Conservation (phyloP, 2,113 vertebrate genomes). For the Pollimyrus isidori region DNA sequence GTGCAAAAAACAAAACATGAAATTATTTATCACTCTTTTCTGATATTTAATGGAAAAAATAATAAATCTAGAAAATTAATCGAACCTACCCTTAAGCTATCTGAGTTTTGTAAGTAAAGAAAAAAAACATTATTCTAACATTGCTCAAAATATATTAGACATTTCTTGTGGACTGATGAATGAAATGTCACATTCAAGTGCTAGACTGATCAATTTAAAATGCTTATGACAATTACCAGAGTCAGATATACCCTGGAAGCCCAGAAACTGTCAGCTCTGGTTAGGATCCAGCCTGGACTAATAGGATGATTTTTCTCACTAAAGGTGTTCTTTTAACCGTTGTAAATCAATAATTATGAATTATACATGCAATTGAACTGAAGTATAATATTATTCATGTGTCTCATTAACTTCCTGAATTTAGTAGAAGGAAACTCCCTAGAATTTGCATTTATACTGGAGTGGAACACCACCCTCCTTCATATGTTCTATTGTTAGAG, state of each 20-base stretch:
- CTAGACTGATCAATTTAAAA: constrained; percentile 87
- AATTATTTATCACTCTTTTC: background rate
- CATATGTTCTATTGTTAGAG: constrained; percentile 23
- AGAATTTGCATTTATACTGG: constrained; percentile 55
- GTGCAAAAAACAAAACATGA: background rate
- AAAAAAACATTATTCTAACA: constrained; percentile 63
- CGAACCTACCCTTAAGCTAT: constrained; percentile 73
- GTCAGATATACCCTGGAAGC: constrained; percentile 70
- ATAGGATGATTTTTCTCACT: constrained; percentile 94
- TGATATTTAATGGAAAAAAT: constrained; percentile 25
- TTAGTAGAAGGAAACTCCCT: constrained; percentile 64
- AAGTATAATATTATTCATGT: constrained; percentile 96
- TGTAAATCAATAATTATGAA: constrained; percentile 96
- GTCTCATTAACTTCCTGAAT: constrained; percentile 87
- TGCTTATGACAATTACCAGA: constrained; percentile 93
- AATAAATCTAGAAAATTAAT: constrained; percentile 53
- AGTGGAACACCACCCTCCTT: constrained; percentile 48
- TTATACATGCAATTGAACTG: constrained; percentile 88
- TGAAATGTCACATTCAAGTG: constrained; percentile 77
- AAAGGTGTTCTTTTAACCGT: constrained; percentile 74
- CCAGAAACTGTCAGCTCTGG: constrained; percentile 86
- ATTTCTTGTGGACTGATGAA: constrained; percentile 81
- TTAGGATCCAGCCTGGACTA: constrained; percentile 88
- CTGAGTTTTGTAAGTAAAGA: constrained; percentile 54
- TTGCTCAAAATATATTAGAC: constrained; percentile 63